Conservation (phyloP, 2,888 invertebrate genomes). For the Trachelus troglodyta region DNA sequence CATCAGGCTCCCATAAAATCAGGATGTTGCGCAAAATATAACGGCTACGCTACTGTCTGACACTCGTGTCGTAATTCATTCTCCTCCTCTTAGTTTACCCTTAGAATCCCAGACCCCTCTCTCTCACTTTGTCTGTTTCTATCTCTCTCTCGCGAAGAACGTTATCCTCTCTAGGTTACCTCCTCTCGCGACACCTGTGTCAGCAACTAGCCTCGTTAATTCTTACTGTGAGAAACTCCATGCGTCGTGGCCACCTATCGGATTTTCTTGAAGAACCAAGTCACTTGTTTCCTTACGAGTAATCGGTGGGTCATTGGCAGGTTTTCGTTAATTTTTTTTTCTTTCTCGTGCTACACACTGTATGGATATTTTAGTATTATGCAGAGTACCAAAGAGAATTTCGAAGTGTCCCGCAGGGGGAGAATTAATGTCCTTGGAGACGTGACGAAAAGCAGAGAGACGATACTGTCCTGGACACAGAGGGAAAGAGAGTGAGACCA, state of each 20-base stretch:
- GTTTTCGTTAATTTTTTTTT: not conserved
- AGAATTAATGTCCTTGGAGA: constrained; percentile 40
- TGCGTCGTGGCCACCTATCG: not conserved
- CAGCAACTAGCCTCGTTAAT: constrained; percentile 66
- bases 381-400: constrained; percentile 15
- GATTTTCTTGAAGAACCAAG: not conserved
- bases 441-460: constrained; percentile 45
- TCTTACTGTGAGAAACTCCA: constrained; percentile 42
- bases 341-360: not conserved
- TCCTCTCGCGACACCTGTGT: constrained; percentile 62
- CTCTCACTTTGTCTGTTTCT: constrained; percentile 14
- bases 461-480: constrained; percentile 1
- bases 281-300: not conserved
- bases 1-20: constrained; percentile 61
- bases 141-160: constrained; percentile 9
- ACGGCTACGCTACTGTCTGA: constrained; percentile 59
- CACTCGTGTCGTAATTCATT: constrained; percentile 62
- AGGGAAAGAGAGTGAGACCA: constrained; percentile 18
- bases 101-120: not conserved
- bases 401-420: constrained; percentile 14
- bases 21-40: constrained; percentile 66
- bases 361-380: not conserved
- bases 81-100: constrained; percentile 34
- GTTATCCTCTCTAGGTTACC: constrained; percentile 38
- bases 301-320: not conserved